phyloP scores from a whole-genome alignment of 2,888 invertebrate genomes.

The Loripinus fragilis region DNA sequence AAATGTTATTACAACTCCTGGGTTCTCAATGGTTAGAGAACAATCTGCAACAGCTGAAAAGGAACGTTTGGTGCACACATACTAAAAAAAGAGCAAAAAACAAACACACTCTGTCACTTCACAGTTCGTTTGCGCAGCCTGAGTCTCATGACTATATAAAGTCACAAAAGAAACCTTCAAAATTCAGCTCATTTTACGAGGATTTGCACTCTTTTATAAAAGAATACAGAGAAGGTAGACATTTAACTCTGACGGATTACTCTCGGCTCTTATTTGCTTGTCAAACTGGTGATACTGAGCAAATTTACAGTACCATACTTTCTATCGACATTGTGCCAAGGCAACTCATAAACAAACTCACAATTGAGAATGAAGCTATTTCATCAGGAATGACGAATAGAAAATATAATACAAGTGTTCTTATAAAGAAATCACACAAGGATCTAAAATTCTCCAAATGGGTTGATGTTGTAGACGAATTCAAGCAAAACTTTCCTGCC shows the following conservation, averaged over 20 bases:
- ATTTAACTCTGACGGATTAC: not conserved
- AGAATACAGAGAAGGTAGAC: not conserved
- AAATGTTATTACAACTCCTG: not conserved
- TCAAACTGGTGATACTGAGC: not conserved
- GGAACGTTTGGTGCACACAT: not conserved
- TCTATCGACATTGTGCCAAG: not conserved
- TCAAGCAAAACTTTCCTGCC: slow-evolving; percentile 6
- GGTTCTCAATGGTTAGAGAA: not conserved
- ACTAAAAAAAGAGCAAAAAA: not conserved
- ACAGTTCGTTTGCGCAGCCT: not conserved
- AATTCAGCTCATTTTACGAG: not conserved
- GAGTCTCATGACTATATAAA: not conserved
- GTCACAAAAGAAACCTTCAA: not conserved
- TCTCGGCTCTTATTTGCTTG: not conserved
- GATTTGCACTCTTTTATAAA: not conserved
- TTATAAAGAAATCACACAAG: slow-evolving; percentile 20
- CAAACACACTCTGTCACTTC: not conserved
- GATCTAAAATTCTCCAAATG: slow-evolving; percentile 23
- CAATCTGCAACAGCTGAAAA: not conserved
- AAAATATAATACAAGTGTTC: slow-evolving; percentile 20
- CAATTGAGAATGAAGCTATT: not conserved
- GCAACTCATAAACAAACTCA: not conserved
- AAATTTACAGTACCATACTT: not conserved
- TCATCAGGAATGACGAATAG: not conserved
- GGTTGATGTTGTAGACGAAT: slow-evolving; percentile 7